Evolutionary conservation across 2,888 invertebrate species (phyloP).

Genomic region (Epistrophella euchroma): DNA sequence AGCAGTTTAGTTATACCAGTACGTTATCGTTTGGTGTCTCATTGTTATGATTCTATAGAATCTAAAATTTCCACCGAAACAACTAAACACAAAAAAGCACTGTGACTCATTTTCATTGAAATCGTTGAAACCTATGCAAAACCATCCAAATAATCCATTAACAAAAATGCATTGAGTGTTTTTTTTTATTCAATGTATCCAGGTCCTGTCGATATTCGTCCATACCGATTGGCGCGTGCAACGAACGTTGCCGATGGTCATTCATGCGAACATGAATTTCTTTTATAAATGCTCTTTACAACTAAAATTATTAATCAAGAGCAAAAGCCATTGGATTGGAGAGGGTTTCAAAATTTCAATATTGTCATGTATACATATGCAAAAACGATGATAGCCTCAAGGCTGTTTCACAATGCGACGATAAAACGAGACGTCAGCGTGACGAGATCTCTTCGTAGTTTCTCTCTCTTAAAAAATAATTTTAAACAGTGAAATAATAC

Average conservation of each 20-base stretch:
- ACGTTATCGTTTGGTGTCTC: too few relatives aligned
- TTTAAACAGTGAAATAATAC: too few relatives aligned
- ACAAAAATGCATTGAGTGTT: neutral
- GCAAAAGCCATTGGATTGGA: neutral
- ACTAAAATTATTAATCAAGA: slow-evolving; percentile 20
- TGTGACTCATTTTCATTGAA: neutral
- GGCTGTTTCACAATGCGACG: too few relatives aligned
- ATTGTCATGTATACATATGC: neutral
- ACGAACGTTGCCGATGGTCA: neutral
- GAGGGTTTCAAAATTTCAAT: slow-evolving; percentile 16
- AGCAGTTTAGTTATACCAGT: too few relatives aligned
- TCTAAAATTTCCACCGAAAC: neutral
- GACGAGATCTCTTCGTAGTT: too few relatives aligned
- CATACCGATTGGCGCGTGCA: neutral
- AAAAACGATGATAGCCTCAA: slow-evolving; percentile 30
- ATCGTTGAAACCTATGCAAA: neutral
- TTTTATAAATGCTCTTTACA: neutral
- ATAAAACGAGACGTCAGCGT: too few relatives aligned
- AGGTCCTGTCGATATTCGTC: neutral
- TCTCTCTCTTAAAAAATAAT: too few relatives aligned
- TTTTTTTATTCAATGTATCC: neutral
- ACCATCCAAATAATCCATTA: slow-evolving; percentile 6
- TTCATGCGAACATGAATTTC: neutral
- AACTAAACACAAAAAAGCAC: neutral
- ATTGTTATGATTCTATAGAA: neutral